phyloP scores from a whole-genome alignment of 2,113 vertebrate species.

The Oryzias melastigma region DNA sequence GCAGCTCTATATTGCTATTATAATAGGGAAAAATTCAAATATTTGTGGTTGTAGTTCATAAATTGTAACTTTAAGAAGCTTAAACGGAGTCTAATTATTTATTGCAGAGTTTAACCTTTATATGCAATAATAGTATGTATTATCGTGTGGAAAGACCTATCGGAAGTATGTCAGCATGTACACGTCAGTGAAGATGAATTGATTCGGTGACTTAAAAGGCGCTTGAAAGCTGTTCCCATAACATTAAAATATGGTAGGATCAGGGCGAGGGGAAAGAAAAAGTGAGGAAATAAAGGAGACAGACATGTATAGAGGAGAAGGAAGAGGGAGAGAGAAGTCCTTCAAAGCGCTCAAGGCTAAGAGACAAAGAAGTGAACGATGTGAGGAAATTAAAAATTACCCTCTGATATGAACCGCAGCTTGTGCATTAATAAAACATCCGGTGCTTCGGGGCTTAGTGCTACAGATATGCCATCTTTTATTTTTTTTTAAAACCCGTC shows the following conservation, averaged over 20 bases:
- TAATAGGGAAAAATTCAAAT: too few relatives aligned
- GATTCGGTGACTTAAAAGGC: conserved; percentile 69
- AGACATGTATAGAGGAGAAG: conserved; percentile 12
- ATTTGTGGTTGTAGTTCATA: too few relatives aligned
- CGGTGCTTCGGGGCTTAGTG: conserved; percentile 73
- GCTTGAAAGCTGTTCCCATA: conserved; percentile 62
- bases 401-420: conserved; percentile 76
- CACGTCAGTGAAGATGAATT: conserved; percentile 68
- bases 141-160: not conserved
- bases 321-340: conserved; percentile 43
- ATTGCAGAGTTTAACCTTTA: not conserved
- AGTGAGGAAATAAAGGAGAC: conserved; percentile 30
- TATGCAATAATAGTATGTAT: not conserved
- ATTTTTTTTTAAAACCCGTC: conserved; percentile 75
- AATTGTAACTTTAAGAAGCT: not conserved
- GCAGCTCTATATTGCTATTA: too few relatives aligned
- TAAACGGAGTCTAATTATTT: too few relatives aligned
- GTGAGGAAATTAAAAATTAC: conserved; percentile 85
- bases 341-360: conserved; percentile 59
- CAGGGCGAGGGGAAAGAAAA: conserved; percentile 6
- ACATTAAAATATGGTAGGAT: conserved; percentile 26
- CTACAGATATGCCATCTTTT: conserved; percentile 77
- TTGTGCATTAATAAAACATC: conserved; percentile 84
- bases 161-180: conserved; percentile 8
- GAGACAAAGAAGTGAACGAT: conserved; percentile 76